These are phyloP conservation scores for Aptenodytes patagonicus DNA, from an alignment of 2,113 vertebrate species.

Conservation along the genomic window DNA sequence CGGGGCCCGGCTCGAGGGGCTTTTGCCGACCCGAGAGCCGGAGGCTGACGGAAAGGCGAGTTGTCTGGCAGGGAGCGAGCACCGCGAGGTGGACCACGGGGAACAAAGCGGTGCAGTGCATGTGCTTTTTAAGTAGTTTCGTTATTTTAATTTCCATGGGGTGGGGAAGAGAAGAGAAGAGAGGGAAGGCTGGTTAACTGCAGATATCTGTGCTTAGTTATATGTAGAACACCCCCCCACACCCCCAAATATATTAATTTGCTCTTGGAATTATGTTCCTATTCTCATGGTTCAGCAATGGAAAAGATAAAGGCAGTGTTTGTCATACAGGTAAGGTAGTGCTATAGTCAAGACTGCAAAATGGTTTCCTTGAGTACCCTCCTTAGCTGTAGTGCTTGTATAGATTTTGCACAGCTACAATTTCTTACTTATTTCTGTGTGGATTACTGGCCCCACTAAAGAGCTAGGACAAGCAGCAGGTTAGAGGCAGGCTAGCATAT, in stretches of 20 bases:
- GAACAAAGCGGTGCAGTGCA: conserved; percentile 43
- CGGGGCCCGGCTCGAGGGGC: not conserved
- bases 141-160: not conserved
- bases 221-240: too few species aligned
- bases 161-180: not conserved
- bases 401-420: not conserved
- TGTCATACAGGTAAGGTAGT: conserved; percentile 9
- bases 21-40: not conserved
- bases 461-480: not conserved
- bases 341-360: conserved; percentile 25
- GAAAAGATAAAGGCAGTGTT: not conserved
- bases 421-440: not conserved
- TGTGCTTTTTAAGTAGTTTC: not conserved
- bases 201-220: not conserved
- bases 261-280: not conserved
- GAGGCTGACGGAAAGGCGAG: not conserved
- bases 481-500: not conserved
- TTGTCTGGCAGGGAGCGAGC: not conserved
- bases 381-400: not conserved
- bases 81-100: not conserved
- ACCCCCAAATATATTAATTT: not conserved
- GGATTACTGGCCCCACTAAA: not conserved
- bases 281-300: not conserved
- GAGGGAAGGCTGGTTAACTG: not conserved
- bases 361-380: conserved; percentile 55